Percentiles rank a stretch among this genome's conserved stretches.
Evolutionary conservation across 1,140 invertebrate genomes (phyloP).

Genomic region (Liolophura sinensis): DNA sequence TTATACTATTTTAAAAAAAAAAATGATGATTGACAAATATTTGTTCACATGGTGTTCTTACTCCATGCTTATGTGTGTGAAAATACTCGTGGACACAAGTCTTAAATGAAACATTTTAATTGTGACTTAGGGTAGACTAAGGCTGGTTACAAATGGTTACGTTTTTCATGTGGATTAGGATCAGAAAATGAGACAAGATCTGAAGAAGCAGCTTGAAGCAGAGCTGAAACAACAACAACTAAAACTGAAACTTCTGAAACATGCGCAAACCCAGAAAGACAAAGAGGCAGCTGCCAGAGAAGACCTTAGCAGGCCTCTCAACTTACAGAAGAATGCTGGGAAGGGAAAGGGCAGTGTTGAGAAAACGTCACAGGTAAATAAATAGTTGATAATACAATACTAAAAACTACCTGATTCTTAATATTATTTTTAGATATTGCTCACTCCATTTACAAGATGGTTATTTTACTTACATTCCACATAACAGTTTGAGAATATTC

Average conservation of each 20-base stretch:
- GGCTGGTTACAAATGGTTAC: too few relatives aligned
- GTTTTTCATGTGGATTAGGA: conserved; percentile 15
- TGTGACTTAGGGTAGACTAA: too few relatives aligned
- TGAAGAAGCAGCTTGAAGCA: conserved; percentile 38
- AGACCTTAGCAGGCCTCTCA: too few relatives aligned
- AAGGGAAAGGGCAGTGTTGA: neutral
- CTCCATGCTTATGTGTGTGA: too few relatives aligned
- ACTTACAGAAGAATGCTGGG: neutral
- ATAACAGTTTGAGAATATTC: too few relatives aligned
- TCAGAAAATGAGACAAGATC: conserved; percentile 28
- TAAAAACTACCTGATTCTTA: neutral
- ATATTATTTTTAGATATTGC: neutral
- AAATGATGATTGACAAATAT: too few relatives aligned
- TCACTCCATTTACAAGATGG: neutral
- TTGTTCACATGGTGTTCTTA: too few relatives aligned
- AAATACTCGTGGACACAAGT: too few relatives aligned
- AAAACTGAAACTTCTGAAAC: conserved; percentile 30
- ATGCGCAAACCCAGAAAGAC: conserved; percentile 13
- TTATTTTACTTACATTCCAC: neutral
- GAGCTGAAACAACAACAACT: conserved; percentile 41
- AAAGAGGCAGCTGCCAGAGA: neutral
- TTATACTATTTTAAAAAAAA: too few relatives aligned
- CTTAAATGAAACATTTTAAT: too few relatives aligned
- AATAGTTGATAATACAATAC: neutral
- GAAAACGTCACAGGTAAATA: neutral